phyloP scores from a whole-genome alignment of 2,888 invertebrate genomes.

The Dione vanillae region DNA sequence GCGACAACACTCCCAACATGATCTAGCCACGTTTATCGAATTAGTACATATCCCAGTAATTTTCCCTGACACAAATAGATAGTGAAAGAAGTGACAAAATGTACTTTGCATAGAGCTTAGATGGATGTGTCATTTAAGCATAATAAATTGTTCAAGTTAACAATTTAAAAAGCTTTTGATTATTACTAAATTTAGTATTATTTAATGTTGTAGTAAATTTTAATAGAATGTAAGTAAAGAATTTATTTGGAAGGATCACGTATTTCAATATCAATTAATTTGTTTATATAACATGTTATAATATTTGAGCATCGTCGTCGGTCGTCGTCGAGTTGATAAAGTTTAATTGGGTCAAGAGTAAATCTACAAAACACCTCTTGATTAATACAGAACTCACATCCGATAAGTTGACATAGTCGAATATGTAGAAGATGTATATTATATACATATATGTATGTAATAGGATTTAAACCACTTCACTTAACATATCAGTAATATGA shows the following conservation, averaged over 20 bases:
- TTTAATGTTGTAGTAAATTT: neutral
- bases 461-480: no score
- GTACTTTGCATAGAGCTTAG: neutral
- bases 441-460: neutral
- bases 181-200: no score
- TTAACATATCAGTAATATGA: no score
- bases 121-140: neutral
- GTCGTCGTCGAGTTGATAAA: conserved; percentile 27
- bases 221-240: neutral
- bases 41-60: conserved; percentile 33
- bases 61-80: conserved; percentile 40
- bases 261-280: neutral
- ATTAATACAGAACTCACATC: conserved; percentile 2
- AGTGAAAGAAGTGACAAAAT: conserved; percentile 21
- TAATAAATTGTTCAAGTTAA: neutral
- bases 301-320: conserved; percentile 5
- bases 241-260: neutral
- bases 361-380: conserved; percentile 31
- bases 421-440: neutral
- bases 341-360: conserved; percentile 41
- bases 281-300: neutral
- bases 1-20: conserved; percentile 4
- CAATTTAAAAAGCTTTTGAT: no score
- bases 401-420: conserved; percentile 12
- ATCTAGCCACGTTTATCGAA: conserved; percentile 32